Conservation (phyloP, 2,113 vertebrate genomes). For the Coturnix japonica region DNA sequence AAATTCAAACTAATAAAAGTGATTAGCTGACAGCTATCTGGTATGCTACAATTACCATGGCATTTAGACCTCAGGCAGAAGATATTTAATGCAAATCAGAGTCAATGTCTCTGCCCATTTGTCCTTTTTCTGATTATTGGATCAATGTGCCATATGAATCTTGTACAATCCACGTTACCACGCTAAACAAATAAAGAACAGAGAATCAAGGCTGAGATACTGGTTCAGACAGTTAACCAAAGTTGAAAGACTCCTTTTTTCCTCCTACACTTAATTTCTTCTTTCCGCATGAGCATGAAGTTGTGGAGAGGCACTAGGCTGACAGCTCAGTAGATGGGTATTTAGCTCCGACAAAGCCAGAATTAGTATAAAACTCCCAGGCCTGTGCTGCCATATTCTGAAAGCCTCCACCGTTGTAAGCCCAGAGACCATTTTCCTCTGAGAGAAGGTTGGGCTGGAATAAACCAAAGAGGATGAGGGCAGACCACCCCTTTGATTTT, state of each 20-base stretch:
- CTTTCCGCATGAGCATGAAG: constrained; percentile 10
- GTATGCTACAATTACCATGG: constrained; percentile 54
- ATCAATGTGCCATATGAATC: constrained; percentile 57
- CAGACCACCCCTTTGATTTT: background rate
- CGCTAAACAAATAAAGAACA: constrained; percentile 50
- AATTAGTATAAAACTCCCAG: background rate
- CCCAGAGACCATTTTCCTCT: background rate
- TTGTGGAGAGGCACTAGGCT: constrained; percentile 21
- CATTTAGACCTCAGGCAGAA: constrained; percentile 60
- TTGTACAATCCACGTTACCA: constrained; percentile 9
- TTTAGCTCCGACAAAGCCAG: constrained; percentile 29
- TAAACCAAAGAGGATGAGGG: background rate
- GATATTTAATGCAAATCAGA: constrained; percentile 62
- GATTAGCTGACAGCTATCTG: constrained; percentile 74
- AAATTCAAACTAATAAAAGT: constrained; percentile 77
- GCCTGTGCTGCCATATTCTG: background rate
- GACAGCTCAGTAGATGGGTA: constrained; percentile 15
- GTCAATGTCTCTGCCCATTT: constrained; percentile 62
- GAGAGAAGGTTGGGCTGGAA: background rate
- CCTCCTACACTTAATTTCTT: constrained; percentile 22
- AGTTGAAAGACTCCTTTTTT: background rate
- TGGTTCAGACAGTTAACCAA: constrained; percentile 39
- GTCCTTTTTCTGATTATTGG: constrained; percentile 56
- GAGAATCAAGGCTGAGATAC: constrained; percentile 46
- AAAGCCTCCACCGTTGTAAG: background rate